Evolutionary conservation across 2,113 vertebrate genomes (phyloP).

Genomic region (Labeo rohita): DNA sequence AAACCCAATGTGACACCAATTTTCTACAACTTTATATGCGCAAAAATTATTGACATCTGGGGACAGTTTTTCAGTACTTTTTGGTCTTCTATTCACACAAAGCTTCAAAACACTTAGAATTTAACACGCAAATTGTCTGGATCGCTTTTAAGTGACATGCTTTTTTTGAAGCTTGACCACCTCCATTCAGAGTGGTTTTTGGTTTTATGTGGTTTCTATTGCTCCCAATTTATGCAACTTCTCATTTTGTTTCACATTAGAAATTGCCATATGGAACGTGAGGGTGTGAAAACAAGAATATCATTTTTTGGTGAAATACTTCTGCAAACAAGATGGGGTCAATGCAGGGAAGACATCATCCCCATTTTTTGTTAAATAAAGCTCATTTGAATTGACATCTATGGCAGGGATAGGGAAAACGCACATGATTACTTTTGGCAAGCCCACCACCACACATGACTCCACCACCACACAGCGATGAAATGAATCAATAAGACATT

Average conservation of each 20-base stretch:
- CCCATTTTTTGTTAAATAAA: not conserved
- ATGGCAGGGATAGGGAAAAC: not conserved
- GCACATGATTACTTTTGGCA: conserved; percentile 48
- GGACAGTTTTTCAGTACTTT: not conserved
- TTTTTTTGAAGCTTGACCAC: not conserved
- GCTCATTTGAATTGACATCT: not conserved
- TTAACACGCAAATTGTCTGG: not conserved
- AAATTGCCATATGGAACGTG: not conserved
- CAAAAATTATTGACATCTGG: not conserved
- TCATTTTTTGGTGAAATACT: not conserved
- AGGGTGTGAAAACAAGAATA: not conserved
- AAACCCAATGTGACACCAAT: not conserved
- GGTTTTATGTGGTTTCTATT: not conserved
- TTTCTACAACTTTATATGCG: not conserved
- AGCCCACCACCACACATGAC: conserved; percentile 34
- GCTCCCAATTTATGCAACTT: not conserved
- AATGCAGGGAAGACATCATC: not conserved
- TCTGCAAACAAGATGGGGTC: not conserved
- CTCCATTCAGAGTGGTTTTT: not conserved
- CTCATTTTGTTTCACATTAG: not conserved
- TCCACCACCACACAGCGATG: conserved; percentile 4
- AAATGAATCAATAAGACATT: conserved; percentile 50
- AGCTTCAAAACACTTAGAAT: not conserved
- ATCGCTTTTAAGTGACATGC: not conserved
- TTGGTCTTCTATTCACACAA: not conserved